phyloP scores from a whole-genome alignment of 1,140 invertebrate genomes.

The Aphaenogaster floridana region DNA sequence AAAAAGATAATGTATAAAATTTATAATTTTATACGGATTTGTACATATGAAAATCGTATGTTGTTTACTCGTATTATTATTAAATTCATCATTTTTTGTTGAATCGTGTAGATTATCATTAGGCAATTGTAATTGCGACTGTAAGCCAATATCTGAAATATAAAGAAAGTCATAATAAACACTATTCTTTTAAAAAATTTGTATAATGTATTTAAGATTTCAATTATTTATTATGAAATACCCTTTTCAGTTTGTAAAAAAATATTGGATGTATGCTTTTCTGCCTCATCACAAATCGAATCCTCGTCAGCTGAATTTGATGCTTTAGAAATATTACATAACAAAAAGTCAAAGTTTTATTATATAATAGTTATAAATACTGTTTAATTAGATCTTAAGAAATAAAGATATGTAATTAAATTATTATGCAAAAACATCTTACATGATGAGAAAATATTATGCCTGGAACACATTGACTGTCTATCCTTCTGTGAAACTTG shows the following conservation, averaged over 20 bases:
- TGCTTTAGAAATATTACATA: not conserved
- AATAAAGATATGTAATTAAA: not conserved
- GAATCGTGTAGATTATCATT: not conserved
- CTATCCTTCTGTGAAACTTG: conserved; percentile 4
- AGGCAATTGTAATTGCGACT: not conserved
- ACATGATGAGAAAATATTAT: conserved; percentile 9
- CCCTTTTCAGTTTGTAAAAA: not conserved
- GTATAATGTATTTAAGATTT: conserved; percentile 1
- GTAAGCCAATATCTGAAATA: conserved; percentile 2
- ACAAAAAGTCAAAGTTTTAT: conserved; percentile 4
- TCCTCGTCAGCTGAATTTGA: conserved; percentile 1
- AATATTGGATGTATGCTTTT: not conserved
- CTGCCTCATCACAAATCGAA: conserved; percentile 5
- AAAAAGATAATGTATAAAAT: conserved; percentile 9
- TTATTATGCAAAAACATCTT: conserved; percentile 2
- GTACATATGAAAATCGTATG: not conserved
- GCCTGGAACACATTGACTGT: not conserved
- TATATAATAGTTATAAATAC: conserved; percentile 3
- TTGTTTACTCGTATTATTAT: conserved; percentile 2
- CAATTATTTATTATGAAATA: conserved; percentile 5
- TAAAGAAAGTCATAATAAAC: not conserved
- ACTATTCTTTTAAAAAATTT: conserved; percentile 11
- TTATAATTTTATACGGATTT: not conserved
- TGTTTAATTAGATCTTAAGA: not conserved
- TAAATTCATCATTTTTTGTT: not conserved